Evolutionary conservation across 2,797 vertebrate species (phyloP).

Genomic region (Pterois miles): DNA sequence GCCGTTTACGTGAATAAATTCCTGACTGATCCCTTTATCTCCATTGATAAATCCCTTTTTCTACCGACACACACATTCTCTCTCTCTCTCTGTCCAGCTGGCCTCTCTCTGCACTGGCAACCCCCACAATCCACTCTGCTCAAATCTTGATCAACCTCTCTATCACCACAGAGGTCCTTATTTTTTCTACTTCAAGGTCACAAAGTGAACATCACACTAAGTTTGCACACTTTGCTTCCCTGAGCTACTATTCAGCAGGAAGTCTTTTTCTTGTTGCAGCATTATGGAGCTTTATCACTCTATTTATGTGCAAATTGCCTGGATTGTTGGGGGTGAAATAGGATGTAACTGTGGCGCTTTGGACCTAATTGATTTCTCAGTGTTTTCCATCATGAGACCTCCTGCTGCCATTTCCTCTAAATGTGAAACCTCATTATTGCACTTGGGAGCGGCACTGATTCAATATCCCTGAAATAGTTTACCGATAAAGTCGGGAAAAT

Average conservation of each 20-base stretch:
- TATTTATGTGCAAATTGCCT: slow-evolving; percentile 58
- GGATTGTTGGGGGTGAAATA: slow-evolving; percentile 39
- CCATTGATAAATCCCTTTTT: not conserved
- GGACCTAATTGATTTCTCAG: slow-evolving; percentile 56
- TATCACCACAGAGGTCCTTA: not conserved
- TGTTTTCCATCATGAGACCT: slow-evolving; percentile 40
- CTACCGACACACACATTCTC: not conserved
- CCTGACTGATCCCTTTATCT: not conserved
- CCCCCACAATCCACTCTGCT: not conserved
- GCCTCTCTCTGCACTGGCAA: not conserved
- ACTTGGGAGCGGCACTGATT: slow-evolving; percentile 20
- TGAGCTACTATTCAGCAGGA: not conserved
- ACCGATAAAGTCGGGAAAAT: slow-evolving; percentile 10
- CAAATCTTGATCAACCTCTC: slow-evolving; percentile 10
- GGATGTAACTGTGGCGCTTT: slow-evolving; percentile 7
- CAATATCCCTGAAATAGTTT: slow-evolving; percentile 2
- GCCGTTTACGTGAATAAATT: not conserved
- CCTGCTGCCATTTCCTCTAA: slow-evolving; percentile 24
- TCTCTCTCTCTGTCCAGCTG: not conserved
- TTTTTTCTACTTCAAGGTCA: slow-evolving; percentile 21
- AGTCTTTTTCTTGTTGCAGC: slow-evolving; percentile 12
- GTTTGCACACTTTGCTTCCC: not conserved
- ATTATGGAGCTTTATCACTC: slow-evolving; percentile 13
- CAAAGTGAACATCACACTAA: slow-evolving; percentile 1
- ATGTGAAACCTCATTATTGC: slow-evolving; percentile 53